phyloP scores from a whole-genome alignment of 1,140 invertebrate species.

The Nasonia vitripennis region DNA sequence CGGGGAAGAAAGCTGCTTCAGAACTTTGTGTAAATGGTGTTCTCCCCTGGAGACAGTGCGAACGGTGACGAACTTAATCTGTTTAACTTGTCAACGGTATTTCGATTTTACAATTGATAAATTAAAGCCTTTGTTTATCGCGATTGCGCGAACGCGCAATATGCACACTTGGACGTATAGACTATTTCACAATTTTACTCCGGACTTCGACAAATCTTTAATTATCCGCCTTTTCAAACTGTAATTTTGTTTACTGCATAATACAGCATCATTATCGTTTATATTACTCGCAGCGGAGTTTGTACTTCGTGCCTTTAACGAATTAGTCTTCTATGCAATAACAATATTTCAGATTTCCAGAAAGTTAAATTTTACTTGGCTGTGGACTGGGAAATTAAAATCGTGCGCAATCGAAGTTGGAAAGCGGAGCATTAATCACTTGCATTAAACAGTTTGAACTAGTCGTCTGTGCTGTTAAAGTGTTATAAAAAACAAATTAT shows the following conservation, averaged over 20 bases:
- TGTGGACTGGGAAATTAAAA: not conserved
- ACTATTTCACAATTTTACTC: not conserved
- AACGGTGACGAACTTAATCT: not conserved
- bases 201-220: not conserved
- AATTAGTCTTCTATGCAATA: not conserved
- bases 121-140: not conserved
- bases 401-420: constrained; percentile 2
- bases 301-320: not conserved
- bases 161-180: not conserved
- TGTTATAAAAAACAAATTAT: not conserved
- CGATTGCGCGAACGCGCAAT: no score
- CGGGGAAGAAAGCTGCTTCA: not conserved
- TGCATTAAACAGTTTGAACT: not conserved
- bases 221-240: not conserved
- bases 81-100: not conserved
- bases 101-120: not conserved
- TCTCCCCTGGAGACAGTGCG: not conserved
- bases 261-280: not conserved
- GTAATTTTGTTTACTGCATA: not conserved
- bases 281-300: not conserved
- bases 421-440: constrained; percentile 15
- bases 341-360: not conserved
- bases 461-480: constrained; percentile 2
- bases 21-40: not conserved
- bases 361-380: not conserved